Base-by-base conservation (phyloP, 2,797 vertebrate species). In the Premnoplex brunnescens region DNA sequence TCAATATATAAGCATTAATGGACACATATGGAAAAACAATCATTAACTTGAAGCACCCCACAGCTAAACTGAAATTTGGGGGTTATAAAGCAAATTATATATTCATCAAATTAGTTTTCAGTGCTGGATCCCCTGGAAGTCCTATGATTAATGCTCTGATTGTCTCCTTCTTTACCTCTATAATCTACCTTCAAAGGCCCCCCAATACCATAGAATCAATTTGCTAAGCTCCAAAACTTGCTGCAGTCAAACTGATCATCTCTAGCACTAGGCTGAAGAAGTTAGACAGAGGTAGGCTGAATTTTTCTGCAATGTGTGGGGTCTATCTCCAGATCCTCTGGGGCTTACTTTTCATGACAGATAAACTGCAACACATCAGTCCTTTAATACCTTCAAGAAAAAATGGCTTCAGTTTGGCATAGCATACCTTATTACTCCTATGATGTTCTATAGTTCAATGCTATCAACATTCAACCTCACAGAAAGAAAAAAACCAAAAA, bases 151-250 rank as follows among this genome's bases (percentile, higher is more conserved):
- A 41, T 34, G 14, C 34, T 66, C 30, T 62, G 11, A 5, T 59
- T 84, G 16, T 67, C 11, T 44, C 21, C 30, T 59, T 60, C 30
- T 73, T 84, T 63, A 87, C 14, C 14, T 55, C 39, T 67, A 8
- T 17, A 66, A 60, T 64, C 23, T 1, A 1, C 24, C 55, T 30
- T 81, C 52, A 91, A 59, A 89, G 49, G 24, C 4, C 9, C 9
- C 3, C 54, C 36, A 39, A 52, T 0, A 1, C 16, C 55, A 67
- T 30, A 46, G 32, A 48, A 5, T n/a, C 16, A 55, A 39, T 39
- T 43, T 46, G 58, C 24, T 44, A 22, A 79, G 22, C 55, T 82
- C 54, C n/a, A 56, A 46, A 55, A 58, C 5, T 66, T 84, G 43
- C 26, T 54, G 24, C 51, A 78, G 46, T 72, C 49, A 76, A 44